Base-by-base conservation (phyloP, 2,888 invertebrate species). In the Steromphala cineraria region DNA sequence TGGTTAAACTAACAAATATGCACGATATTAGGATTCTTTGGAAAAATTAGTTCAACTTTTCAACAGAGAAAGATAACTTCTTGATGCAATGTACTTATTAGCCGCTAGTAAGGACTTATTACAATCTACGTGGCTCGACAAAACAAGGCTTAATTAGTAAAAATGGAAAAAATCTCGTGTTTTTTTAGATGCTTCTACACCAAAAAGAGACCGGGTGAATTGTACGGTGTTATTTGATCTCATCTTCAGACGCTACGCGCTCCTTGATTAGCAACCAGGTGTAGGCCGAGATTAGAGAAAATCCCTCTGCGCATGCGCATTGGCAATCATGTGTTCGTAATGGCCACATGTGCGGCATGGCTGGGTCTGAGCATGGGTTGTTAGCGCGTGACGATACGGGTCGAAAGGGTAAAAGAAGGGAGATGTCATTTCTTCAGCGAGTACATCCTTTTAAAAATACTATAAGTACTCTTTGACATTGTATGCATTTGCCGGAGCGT, bases 391-490 rank as follows among this genome's bases (percentile, higher is more conserved):
- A 62, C 62, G 62, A 24, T 24, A 5, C 17, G 62, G 24, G 24
- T 62, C 46, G 24, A 28, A 28, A 28, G 24, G 62, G 24, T 62
- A 62, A 28, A 24, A 28, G 62, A 62, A 62, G n/a, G 10, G 15
- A 10, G 62, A 62, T 62, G 62, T 62, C 62, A 62, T 62, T 62
- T 62, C 62, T 62, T 62, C 28, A 28, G 62, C 62, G 28, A 28
- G 28, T 28, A 62, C 28, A 28, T 24, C 62, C 62, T 28, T 62
- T 62, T 62, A 62, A 62, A 62, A 62, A 62, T 28, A 28, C 62
- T 28, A 62, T 28, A 62, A 19, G 75, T 52, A 75, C 75, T 75
- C 24, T 52, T 17, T 75, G 75, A 75, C 75, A 75, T 75, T 75
- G 24, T 52, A 15, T 24, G 52, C 52, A 10, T 40, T 75, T 52